Percentiles rank a stretch among this genome's conserved stretches.
Evolutionary conservation across 2,888 invertebrate species (phyloP).

Genomic region (Amiota minor): DNA sequence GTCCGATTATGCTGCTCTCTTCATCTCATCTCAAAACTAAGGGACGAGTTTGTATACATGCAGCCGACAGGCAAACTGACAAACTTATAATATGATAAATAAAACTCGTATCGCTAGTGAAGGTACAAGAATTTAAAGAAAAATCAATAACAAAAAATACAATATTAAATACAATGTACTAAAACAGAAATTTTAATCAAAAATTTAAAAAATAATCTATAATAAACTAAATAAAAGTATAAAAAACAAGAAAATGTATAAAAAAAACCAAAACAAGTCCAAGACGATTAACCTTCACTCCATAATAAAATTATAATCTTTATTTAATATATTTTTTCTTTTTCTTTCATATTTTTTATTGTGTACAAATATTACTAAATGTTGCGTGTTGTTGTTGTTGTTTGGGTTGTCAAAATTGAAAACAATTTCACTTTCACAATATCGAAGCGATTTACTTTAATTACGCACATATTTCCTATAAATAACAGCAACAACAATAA

Average conservation of each 20-base stretch:
- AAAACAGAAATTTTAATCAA: too few relatives aligned
- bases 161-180: conserved; percentile 59
- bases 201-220: conserved; percentile 34
- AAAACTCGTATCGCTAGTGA: too few relatives aligned
- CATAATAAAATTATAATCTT: conserved; percentile 17
- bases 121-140: conserved; percentile 1
- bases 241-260: conserved; percentile 52
- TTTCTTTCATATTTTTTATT: conserved; percentile 53
- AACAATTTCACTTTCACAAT: conserved; percentile 70
- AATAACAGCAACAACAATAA: conserved; percentile 55
- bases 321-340: conserved; percentile 26
- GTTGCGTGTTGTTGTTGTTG: conserved; percentile 24
- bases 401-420: conserved; percentile 39
- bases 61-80: too few relatives aligned
- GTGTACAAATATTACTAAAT: conserved; percentile 41
- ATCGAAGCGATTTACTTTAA: conserved; percentile 48
- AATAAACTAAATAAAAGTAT: conserved; percentile 38
- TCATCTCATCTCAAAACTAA: too few relatives aligned
- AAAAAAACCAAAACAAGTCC: conserved; percentile 57
- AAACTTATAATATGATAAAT: too few relatives aligned
- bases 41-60: too few relatives aligned
- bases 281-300: conserved; percentile 54
- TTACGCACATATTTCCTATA: conserved; percentile 56
- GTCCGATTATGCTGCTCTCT: too few relatives aligned
- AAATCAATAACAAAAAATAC: conserved; percentile 33